Conservation (phyloP, 2,888 invertebrate species). For the Aporophyla nigra region DNA sequence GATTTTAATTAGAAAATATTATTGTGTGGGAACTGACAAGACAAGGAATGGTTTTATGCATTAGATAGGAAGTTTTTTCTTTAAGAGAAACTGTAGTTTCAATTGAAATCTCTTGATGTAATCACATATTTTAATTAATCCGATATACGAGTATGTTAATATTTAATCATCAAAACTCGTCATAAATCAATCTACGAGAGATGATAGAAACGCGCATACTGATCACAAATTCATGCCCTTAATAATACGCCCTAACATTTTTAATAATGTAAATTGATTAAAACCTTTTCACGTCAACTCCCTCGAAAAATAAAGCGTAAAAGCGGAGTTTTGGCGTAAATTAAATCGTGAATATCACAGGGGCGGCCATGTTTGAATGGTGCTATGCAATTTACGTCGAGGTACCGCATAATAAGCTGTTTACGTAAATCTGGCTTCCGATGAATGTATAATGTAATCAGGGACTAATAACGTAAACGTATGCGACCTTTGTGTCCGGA, state of each 20-base stretch:
- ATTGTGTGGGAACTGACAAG: not conserved
- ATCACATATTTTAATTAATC: constrained; percentile 21
- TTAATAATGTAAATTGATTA: constrained; percentile 79
- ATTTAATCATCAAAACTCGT: constrained; percentile 16
- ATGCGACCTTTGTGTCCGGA: constrained; percentile 65
- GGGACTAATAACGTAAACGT: constrained; percentile 75
- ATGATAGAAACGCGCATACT: constrained; percentile 37
- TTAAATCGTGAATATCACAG: constrained; percentile 78
- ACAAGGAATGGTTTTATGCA: not conserved
- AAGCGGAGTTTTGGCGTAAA: constrained; percentile 75
- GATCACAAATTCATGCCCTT: constrained; percentile 56
- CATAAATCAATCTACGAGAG: constrained; percentile 24
- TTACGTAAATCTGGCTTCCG: constrained; percentile 84
- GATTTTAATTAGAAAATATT: too few species aligned
- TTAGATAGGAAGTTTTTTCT: too few species aligned
- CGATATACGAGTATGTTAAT: not conserved
- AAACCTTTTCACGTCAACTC: constrained; percentile 73
- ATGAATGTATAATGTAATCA: constrained; percentile 89
- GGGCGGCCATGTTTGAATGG: constrained; percentile 71
- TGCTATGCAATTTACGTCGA: constrained; percentile 73
- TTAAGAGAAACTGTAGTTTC: not conserved
- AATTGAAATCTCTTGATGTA: not conserved
- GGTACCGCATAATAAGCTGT: constrained; percentile 82
- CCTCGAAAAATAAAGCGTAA: constrained; percentile 72
- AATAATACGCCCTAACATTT: constrained; percentile 65